phyloP scores from a whole-genome alignment of 2,888 invertebrate genomes.

The Bhutanitis thaidina region DNA sequence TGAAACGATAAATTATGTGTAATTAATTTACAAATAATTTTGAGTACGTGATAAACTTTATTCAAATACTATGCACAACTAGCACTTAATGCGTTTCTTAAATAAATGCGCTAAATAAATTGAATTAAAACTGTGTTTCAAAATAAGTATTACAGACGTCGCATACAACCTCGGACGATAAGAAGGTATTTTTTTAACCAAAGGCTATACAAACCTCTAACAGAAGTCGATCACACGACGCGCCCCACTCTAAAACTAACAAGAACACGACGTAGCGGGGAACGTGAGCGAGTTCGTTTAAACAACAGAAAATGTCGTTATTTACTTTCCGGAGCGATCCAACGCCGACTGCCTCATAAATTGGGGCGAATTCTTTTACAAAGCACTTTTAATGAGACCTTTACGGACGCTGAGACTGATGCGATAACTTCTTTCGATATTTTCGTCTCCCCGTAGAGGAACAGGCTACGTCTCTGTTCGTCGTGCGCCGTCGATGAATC shows the following conservation, averaged over 20 bases:
- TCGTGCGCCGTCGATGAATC: slow-evolving; percentile 30
- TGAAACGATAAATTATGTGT: no score
- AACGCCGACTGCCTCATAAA: slow-evolving; percentile 66
- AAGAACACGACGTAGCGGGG: slow-evolving; percentile 23
- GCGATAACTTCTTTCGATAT: slow-evolving; percentile 76
- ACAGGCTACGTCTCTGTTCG: slow-evolving; percentile 49
- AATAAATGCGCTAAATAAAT: no score
- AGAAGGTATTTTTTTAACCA: neutral
- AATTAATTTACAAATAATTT: no score
- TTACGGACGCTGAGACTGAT: slow-evolving; percentile 66
- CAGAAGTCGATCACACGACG: slow-evolving; percentile 26
- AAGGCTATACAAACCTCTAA: slow-evolving; percentile 24
- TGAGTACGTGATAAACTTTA: no score
- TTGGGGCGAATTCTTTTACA: slow-evolving; percentile 68
- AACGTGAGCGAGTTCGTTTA: slow-evolving; percentile 39
- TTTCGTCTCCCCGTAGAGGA: slow-evolving; percentile 64
- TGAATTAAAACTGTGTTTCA: no score
- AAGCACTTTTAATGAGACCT: slow-evolving; percentile 78
- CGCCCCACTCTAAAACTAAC: slow-evolving; percentile 27
- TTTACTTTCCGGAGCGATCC: slow-evolving; percentile 65
- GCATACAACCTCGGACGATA: neutral
- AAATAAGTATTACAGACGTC: slow-evolving; percentile 1
- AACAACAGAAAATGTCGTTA: slow-evolving; percentile 60
- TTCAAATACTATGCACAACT: no score
- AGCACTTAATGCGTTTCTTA: no score